Evolutionary conservation across 2,888 invertebrate species (phyloP).

Genomic region (Eupeodes latifasciatus): DNA sequence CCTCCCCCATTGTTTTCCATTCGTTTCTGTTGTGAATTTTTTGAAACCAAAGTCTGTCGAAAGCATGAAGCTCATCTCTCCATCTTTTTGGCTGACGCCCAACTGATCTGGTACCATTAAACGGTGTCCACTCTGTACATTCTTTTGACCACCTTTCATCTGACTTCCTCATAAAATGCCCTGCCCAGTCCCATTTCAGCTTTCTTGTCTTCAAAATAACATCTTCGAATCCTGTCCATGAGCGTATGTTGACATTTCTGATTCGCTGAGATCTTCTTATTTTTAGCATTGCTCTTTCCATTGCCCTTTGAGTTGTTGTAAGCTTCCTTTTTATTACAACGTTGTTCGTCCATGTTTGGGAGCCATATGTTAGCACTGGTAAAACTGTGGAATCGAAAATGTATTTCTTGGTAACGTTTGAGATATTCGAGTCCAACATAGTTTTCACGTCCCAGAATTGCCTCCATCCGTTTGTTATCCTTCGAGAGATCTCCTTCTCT

Average conservation of each 20-base stretch:
- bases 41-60: background rate
- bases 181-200: background rate
- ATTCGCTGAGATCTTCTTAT: conserved; percentile 6
- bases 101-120: background rate
- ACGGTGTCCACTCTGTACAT: background rate
- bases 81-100: conserved; percentile 8
- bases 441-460: no score
- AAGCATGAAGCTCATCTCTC: background rate
- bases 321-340: background rate
- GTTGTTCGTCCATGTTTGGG: background rate
- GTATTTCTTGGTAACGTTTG: no score
- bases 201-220: no score
- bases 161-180: background rate
- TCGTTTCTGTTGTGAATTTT: no score
- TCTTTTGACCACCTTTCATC: conserved; percentile 1
- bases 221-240: no score
- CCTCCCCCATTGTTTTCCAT: background rate
- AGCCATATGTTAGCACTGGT: conserved; percentile 1
- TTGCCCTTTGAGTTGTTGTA: conserved; percentile 2
- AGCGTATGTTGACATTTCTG: background rate
- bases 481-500: no score
- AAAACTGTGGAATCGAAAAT: background rate
- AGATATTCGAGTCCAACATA: no score
- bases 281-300: background rate
- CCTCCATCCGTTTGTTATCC: no score